Evolutionary conservation across 2,888 invertebrate species (phyloP).

Genomic region (Melanostoma mellinum): DNA sequence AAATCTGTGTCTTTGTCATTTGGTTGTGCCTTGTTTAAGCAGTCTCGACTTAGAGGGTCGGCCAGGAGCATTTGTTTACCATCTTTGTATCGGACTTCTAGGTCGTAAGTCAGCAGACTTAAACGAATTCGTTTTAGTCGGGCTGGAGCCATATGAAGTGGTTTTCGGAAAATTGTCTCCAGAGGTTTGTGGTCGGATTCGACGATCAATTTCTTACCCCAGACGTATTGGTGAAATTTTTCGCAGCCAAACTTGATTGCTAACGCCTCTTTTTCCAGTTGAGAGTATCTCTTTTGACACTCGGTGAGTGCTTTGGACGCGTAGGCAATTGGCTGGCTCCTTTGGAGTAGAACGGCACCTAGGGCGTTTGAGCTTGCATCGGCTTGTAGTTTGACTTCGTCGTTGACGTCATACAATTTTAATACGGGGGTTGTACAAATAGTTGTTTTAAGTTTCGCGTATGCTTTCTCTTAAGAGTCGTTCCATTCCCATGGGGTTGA

Average conservation of each 20-base stretch:
- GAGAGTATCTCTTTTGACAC: conserved; percentile 2
- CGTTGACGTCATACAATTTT: conserved; percentile 1
- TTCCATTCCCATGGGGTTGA: too few species aligned
- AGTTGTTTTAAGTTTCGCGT: too few species aligned
- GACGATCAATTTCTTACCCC: conserved; percentile 3
- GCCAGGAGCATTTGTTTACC: conserved; percentile 17
- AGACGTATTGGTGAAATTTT: background rate
- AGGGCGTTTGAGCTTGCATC: conserved; percentile 1
- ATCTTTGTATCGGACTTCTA: conserved; percentile 9
- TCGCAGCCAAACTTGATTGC: conserved; percentile 4
- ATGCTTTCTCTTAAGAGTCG: too few species aligned
- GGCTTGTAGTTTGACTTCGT: conserved; percentile 4
- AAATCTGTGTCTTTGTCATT: conserved; percentile 10
- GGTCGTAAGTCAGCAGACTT: conserved; percentile 30
- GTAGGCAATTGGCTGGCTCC: background rate
- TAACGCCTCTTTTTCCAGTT: conserved; percentile 10
- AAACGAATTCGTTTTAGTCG: conserved; percentile 20
- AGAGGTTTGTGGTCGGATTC: too few species aligned
- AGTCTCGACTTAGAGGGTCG: conserved; percentile 29
- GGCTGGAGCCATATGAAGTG: conserved; percentile 28
- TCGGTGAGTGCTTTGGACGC: conserved; percentile 16
- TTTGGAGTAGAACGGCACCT: background rate
- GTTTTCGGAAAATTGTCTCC: conserved; percentile 28
- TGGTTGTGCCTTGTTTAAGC: background rate
- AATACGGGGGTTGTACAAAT: background rate